A percentile compares a stretch with the other conserved stretches of the same genome.
phyloP scores from a whole-genome alignment of 1,140 invertebrate species.

The Adelges cooleyi region DNA sequence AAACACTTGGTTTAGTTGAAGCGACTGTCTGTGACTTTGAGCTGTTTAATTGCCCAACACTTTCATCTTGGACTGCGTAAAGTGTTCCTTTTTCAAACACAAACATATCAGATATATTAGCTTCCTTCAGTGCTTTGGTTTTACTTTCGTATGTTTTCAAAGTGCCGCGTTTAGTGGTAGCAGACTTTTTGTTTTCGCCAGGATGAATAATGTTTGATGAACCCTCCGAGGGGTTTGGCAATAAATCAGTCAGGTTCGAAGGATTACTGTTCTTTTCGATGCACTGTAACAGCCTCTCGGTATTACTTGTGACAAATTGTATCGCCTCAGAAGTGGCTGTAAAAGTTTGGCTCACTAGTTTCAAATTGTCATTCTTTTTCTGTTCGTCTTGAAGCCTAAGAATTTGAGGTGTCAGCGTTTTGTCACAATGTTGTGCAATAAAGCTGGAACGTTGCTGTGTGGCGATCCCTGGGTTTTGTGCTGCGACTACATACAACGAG shows the following conservation, averaged over 20 bases:
- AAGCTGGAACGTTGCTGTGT: too few species aligned
- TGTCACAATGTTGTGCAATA: not conserved
- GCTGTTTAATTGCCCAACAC: not conserved
- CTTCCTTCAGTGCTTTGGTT: slow-evolving; percentile 23
- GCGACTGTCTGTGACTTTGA: not conserved
- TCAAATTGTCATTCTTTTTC: slow-evolving; percentile 10
- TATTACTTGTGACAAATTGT: slow-evolving; percentile 16
- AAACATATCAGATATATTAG: slow-evolving; percentile 18
- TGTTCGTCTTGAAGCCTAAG: slow-evolving; percentile 8
- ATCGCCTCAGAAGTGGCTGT: slow-evolving; percentile 20
- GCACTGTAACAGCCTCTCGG: slow-evolving; percentile 8
- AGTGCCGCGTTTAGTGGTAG: not conserved
- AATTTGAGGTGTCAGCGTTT: not conserved
- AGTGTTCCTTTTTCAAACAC: slow-evolving; percentile 21
- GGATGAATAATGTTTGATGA: not conserved
- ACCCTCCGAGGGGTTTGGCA: not conserved
- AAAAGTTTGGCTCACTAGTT: slow-evolving; percentile 19
- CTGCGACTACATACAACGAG: not conserved
- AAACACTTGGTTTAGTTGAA: not conserved
- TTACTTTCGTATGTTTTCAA: slow-evolving; percentile 24
- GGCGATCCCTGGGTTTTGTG: not conserved
- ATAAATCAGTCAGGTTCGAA: not conserved
- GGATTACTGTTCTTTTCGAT: not conserved
- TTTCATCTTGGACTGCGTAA: slow-evolving; percentile 16
- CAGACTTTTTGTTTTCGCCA: not conserved